Base-by-base conservation (phyloP, 2,113 vertebrate species). In the Mormoops blainvillei region DNA sequence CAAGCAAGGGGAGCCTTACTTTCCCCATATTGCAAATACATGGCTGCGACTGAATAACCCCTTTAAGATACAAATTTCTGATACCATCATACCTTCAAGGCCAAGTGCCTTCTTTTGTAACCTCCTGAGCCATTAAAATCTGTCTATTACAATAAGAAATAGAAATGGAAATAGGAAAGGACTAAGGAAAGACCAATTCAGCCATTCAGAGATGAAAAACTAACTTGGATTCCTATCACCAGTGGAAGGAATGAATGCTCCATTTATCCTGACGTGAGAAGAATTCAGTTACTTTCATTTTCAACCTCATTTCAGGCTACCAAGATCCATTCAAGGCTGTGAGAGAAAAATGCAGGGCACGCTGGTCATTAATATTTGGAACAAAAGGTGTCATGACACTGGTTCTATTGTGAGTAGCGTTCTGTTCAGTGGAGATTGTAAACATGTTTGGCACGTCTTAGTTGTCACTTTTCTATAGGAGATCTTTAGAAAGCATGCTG, bases 81-180 rank as follows among this genome's bases (percentile, higher is more conserved):
- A n/a, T 76, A n/a, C 22, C 45, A 5, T 70, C 38, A 6, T 50
- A 16, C 6, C 31, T 92, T 89, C 33, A 83, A 50, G 56, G 45
- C 28, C 56, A 81, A 33, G 3, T 48, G 11, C 7, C 19, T 16
- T 5, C 0, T 83, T 50, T 71, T 20, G 1, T 45, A 52, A 65
- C 20, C 45, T 90, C 0, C 0, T 19, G 6, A 76, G 93, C 9
- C 12, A 94, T 43, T 19, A 2, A 16, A 33, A 86, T 85, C 31
- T 20, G 65, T 33, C 20, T 73, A 16, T 31, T 16, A 54, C 24
- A 8, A 61, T 15, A 14, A 95, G 97, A 97, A 41, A 1, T 16
- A 90, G 73, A 71, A 56, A 45, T 36, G 43, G 18, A 86, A 94
- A 95, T 20, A 52, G 48, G 92, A 95, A 95, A 80, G 38, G 4